Conservation (phyloP, 2,797 vertebrate species). For the Margarornis squamiger region DNA sequence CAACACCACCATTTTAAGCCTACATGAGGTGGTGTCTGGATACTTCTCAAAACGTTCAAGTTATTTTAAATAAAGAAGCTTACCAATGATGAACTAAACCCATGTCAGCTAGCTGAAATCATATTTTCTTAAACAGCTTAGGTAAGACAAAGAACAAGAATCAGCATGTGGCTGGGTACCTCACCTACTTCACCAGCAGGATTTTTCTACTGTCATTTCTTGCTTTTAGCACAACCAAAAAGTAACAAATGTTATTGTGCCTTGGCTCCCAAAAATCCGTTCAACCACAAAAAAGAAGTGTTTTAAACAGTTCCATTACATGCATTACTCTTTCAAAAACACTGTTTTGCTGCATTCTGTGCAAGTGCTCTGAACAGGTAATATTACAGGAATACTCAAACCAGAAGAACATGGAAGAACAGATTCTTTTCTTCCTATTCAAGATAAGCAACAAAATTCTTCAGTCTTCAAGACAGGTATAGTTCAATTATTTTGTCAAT, state of each 20-base stretch:
- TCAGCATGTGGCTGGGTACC: neutral
- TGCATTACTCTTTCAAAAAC: neutral
- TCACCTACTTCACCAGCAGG: neutral
- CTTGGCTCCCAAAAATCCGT: neutral
- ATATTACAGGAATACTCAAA: neutral
- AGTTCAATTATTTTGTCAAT: neutral
- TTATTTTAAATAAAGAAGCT: neutral
- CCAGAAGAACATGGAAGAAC: neutral
- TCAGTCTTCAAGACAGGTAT: neutral
- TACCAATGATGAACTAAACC: neutral
- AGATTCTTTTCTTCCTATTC: neutral
- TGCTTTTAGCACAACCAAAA: neutral
- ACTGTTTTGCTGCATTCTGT: neutral
- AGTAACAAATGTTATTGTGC: neutral
- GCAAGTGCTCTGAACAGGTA: neutral
- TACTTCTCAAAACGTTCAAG: neutral
- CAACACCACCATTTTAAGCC: neutral
- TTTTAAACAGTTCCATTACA: neutral
- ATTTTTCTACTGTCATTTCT: neutral
- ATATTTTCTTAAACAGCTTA: neutral
- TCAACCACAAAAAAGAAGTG: neutral
- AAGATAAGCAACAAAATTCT: neutral
- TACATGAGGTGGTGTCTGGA: neutral
- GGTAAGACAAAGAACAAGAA: neutral
- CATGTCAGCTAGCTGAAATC: neutral